Percentiles rank a stretch among this genome's conserved stretches.
Conservation (phyloP, 2,888 invertebrate genomes). For the Melipona bicolor region DNA sequence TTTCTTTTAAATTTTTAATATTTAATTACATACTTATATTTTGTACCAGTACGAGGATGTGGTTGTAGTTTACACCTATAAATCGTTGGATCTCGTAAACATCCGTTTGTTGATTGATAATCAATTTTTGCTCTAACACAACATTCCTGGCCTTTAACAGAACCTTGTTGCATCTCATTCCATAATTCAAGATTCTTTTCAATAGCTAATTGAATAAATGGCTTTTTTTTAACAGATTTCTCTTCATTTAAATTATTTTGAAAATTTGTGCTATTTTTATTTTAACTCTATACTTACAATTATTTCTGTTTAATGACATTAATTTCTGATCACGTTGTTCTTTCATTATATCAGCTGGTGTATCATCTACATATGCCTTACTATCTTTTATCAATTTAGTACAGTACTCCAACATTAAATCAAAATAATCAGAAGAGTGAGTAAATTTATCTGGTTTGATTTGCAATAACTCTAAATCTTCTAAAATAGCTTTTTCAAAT, state of each 20-base stretch:
- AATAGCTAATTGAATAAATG: slow-evolving; percentile 86
- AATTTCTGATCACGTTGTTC: slow-evolving; percentile 94
- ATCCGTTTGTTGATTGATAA: slow-evolving; percentile 98
- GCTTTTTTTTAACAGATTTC: not conserved
- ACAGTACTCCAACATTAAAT: slow-evolving; percentile 94
- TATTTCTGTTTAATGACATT: slow-evolving; percentile 93
- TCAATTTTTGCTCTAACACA: slow-evolving; percentile 99
- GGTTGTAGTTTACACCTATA: slow-evolving; percentile 98
- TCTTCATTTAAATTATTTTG: not conserved
- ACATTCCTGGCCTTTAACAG: slow-evolving; percentile 91
- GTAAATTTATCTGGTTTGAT: slow-evolving; percentile 97
- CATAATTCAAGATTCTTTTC: slow-evolving; percentile 95
- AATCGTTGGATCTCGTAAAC: slow-evolving; percentile 98
- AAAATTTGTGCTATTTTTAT: not conserved
- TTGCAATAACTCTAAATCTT: slow-evolving; percentile 95
- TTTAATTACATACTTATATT: slow-evolving; percentile 91
- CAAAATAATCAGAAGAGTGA: slow-evolving; percentile 98
- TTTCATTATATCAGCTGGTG: slow-evolving; percentile 97
- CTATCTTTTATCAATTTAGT: slow-evolving; percentile 93
- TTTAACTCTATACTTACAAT: slow-evolving; percentile 87
- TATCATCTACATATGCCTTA: slow-evolving; percentile 99
- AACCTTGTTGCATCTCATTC: slow-evolving; percentile 97
- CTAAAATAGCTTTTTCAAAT: slow-evolving; percentile 98
- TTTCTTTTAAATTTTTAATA: slow-evolving; percentile 2
- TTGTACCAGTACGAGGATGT: slow-evolving; percentile 96